These are phyloP conservation scores for Otolemur garnettii DNA, from an alignment of 2,113 vertebrate genomes.

Conservation along the genomic window DNA sequence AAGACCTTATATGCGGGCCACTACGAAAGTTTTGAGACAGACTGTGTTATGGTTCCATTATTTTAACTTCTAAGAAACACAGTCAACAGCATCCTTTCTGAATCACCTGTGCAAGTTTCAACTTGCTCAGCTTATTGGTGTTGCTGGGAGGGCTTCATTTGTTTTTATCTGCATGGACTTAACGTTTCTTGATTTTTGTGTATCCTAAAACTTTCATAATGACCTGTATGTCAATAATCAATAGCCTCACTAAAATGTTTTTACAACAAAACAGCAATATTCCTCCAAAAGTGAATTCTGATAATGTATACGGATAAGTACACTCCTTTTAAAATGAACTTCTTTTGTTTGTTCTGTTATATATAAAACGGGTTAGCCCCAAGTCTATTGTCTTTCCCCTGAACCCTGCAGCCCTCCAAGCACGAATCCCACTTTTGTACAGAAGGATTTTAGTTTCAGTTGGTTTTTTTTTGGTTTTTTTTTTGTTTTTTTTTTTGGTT, in stretches of 20 bases:
- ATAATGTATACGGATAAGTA: neutral
- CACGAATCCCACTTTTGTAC: neutral
- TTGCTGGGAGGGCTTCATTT: no score
- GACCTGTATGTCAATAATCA: slow-evolving; percentile 1
- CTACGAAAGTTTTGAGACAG: no score
- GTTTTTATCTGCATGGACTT: no score
- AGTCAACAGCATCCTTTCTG: no score
- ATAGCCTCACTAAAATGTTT: neutral
- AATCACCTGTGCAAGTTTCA: no score
- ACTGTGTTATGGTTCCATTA: no score
- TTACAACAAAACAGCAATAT: neutral
- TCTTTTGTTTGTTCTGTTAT: neutral
- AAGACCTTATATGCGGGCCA: neutral
- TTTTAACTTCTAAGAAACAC: no score
- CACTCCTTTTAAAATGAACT: neutral
- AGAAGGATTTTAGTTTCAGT: neutral
- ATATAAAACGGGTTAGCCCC: neutral
- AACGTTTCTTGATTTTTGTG: no score
- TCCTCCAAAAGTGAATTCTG: neutral
- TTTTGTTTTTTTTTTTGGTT: slow-evolving; percentile 41
- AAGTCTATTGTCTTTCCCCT: neutral
- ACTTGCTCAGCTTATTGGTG: no score
- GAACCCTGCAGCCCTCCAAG: neutral
- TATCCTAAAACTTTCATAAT: no score
- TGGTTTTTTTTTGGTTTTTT: slow-evolving; percentile 53